Conservation (phyloP, 2,113 vertebrate genomes). For the Antechinus stuartii region DNA sequence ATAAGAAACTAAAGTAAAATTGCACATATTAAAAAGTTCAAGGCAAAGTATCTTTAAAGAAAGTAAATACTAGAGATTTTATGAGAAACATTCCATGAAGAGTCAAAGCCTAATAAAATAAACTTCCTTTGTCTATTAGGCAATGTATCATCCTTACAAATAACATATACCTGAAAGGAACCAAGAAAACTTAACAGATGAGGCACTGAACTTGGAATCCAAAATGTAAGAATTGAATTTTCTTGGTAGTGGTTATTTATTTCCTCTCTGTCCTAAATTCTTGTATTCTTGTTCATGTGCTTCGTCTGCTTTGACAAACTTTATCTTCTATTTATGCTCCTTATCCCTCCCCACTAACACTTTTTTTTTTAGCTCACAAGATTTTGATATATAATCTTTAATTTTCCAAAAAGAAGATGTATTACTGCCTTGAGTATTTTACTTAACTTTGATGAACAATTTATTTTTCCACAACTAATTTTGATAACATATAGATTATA, state of each 20-base stretch:
- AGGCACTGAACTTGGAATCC: constrained; percentile 21
- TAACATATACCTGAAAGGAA: constrained; percentile 47
- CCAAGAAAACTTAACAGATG: constrained; percentile 11
- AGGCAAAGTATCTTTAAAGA: neutral
- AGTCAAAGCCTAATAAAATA: neutral
- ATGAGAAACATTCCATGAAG: neutral
- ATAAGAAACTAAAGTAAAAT: constrained; percentile 24
- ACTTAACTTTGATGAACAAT: neutral
- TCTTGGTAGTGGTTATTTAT: neutral
- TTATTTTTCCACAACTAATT: neutral
- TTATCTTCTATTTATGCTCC: neutral
- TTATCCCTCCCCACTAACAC: neutral
- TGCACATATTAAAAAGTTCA: neutral
- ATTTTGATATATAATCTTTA: neutral
- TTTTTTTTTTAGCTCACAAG: neutral
- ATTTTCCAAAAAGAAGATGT: neutral
- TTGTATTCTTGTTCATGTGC: neutral
- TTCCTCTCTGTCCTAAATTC: neutral
- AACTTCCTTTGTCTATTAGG: constrained; percentile 39
- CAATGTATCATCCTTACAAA: neutral
- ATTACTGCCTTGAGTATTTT: neutral
- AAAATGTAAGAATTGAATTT: neutral
- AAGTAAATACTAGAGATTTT: constrained; percentile 11
- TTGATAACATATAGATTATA: too few species aligned
- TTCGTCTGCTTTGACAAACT: neutral